These are phyloP conservation scores for Oncorhynchus masou DNA, from an alignment of 2,113 vertebrate species.

Conservation along the genomic window DNA sequence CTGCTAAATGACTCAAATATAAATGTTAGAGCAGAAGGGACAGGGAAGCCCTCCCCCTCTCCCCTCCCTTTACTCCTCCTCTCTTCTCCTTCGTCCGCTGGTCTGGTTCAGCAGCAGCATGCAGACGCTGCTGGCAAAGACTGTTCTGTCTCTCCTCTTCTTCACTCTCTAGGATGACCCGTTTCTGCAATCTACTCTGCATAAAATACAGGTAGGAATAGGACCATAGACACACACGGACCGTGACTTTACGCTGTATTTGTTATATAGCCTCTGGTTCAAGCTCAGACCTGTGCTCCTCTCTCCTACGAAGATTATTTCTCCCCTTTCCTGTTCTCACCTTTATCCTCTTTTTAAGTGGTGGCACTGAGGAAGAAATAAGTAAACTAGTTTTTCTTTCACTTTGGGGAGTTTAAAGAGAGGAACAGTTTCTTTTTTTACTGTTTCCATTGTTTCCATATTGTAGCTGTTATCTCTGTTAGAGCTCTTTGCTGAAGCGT, in stretches of 20 bases:
- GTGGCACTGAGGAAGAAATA: too few relatives aligned
- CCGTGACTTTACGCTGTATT: neutral
- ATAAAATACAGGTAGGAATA: conserved; percentile 49
- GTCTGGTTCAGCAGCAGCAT: conserved; percentile 62
- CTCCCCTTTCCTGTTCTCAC: neutral
- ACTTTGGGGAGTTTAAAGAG: too few relatives aligned
- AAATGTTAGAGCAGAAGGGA: neutral
- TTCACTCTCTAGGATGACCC: conserved; percentile 78
- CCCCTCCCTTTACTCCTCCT: conserved; percentile 3
- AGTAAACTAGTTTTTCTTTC: too few relatives aligned
- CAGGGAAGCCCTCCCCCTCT: conserved; percentile 9
- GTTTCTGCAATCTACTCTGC: conserved; percentile 49
- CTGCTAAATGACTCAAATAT: too few relatives aligned
- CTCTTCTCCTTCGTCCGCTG: conserved; percentile 4
- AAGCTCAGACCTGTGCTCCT: neutral
- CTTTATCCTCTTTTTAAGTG: too few relatives aligned
- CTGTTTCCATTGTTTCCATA: too few relatives aligned
- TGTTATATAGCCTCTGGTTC: neutral
- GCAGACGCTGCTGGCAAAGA: conserved; percentile 45
- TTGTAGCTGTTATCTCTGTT: too few relatives aligned
- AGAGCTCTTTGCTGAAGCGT: too few relatives aligned
- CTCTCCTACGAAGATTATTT: neutral
- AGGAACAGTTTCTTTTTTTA: too few relatives aligned
- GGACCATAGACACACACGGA: conserved; percentile 37
- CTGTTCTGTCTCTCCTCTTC: conserved; percentile 54